phyloP scores from a whole-genome alignment of 2,113 vertebrate genomes.

The Trematomus loennbergii region DNA sequence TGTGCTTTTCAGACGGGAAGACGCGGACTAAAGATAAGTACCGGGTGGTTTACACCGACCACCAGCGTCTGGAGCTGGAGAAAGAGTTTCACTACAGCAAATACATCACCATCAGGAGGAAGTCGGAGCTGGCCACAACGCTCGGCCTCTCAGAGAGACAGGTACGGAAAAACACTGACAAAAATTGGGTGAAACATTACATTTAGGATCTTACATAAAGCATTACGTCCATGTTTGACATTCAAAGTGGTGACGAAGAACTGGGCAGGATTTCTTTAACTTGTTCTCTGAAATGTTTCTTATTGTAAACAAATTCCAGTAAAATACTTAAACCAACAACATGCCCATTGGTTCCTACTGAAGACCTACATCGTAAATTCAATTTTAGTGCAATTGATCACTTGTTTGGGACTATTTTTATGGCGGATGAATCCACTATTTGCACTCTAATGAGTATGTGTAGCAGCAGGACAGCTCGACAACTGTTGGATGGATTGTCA shows the following conservation, averaged over 20 bases:
- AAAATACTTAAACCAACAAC: neutral
- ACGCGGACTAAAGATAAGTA: constrained; percentile 98
- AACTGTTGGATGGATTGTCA: too few species aligned
- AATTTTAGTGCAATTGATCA: too few species aligned
- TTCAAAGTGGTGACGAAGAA: neutral
- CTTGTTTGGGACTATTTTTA: neutral
- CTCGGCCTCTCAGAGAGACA: constrained; percentile 94
- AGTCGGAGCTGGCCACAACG: constrained; percentile 89
- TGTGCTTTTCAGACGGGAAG: constrained; percentile 86
- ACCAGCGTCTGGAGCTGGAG: constrained; percentile 87
- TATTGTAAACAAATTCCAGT: neutral
- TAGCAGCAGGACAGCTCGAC: neutral
- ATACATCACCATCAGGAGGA: constrained; percentile 97
- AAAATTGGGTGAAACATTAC: too few species aligned
- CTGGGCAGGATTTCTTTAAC: neutral
- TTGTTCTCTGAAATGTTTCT: neutral
- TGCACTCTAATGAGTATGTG: neutral
- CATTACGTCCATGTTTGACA: neutral
- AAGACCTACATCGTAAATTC: too few species aligned
- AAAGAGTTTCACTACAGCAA: constrained; percentile 95
- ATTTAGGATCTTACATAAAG: neutral
- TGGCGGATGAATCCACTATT: neutral
- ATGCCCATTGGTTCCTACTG: neutral
- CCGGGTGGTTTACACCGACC: constrained; percentile 95
- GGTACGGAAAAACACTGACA: constrained; percentile 67